phyloP scores from a whole-genome alignment of 1,140 invertebrate species.

The Papilio helenus region DNA sequence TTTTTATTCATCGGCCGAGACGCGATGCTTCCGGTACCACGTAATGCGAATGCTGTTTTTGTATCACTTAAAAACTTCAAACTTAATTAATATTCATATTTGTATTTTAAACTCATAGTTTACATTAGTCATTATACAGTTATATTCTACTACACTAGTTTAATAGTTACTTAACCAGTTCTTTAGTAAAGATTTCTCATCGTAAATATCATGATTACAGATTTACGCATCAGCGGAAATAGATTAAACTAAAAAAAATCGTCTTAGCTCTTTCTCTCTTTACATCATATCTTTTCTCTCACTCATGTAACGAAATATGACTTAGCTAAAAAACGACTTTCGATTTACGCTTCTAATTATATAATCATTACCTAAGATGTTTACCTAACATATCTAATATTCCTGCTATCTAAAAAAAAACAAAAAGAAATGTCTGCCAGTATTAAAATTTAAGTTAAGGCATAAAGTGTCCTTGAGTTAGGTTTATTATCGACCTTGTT shows the following conservation, averaged over 20 bases:
- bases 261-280: background rate
- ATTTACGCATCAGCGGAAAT: too few relatives aligned
- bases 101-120: background rate
- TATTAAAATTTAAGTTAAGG: background rate
- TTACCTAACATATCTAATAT: too few relatives aligned
- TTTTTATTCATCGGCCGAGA: constrained; percentile 29
- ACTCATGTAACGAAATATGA: background rate
- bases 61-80: constrained; percentile 27
- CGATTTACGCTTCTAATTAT: too few relatives aligned
- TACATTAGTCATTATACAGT: background rate
- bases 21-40: constrained; percentile 14
- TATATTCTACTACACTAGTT: background rate
- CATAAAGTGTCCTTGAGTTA: background rate
- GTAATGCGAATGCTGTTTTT: constrained; percentile 23
- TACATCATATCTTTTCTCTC: background rate
- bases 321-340: background rate
- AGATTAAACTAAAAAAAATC: too few relatives aligned
- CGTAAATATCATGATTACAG: too few relatives aligned
- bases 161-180: too few relatives aligned
- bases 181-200: too few relatives aligned
- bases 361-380: background rate
- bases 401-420: too few relatives aligned
- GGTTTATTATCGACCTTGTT: background rate
- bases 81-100: constrained; percentile 5
- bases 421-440: too few relatives aligned